Conservation (phyloP, 1,140 invertebrate species). For the Pseudomyrmex gracilis region DNA sequence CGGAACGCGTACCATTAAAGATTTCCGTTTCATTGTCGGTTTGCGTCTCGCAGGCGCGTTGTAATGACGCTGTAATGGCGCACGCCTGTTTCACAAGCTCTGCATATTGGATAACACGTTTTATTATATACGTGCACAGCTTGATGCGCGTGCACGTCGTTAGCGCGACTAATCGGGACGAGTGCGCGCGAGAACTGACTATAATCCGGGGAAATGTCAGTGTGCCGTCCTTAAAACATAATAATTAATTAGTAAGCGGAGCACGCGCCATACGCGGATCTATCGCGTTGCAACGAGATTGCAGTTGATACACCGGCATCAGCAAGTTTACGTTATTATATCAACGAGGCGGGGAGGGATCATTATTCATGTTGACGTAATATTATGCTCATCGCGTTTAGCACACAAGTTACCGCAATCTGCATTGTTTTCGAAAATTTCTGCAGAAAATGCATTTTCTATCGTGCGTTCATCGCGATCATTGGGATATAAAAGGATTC, state of each 20-base stretch:
- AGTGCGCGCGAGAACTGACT: slow-evolving; percentile 13
- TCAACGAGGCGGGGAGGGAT: slow-evolving; percentile 2
- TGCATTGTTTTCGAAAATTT: slow-evolving; percentile 17
- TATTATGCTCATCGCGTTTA: slow-evolving; percentile 13
- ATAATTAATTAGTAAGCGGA: slow-evolving; percentile 56
- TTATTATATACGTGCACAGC: slow-evolving; percentile 18
- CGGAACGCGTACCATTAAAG: slow-evolving; percentile 38
- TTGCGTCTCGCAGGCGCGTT: slow-evolving; percentile 3
- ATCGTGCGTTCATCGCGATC: background rate
- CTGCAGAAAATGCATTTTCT: slow-evolving; percentile 10
- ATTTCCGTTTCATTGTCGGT: slow-evolving; percentile 44
- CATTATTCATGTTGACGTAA: slow-evolving; percentile 57
- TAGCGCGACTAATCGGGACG: slow-evolving; percentile 39
- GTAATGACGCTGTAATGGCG: slow-evolving; percentile 22
- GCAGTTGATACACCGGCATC: slow-evolving; percentile 41
- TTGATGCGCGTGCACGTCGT: slow-evolving; percentile 39
- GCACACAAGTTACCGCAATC: slow-evolving; percentile 24
- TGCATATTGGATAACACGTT: slow-evolving; percentile 40
- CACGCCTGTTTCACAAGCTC: background rate
- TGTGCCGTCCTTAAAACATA: slow-evolving; percentile 45
- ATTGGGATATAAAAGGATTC: background rate
- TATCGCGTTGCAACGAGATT: slow-evolving; percentile 33
- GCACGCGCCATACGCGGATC: slow-evolving; percentile 17
- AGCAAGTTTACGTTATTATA: slow-evolving; percentile 57
- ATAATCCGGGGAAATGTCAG: slow-evolving; percentile 24